Evolutionary conservation across 1,140 invertebrate genomes (phyloP), one percentile per base, ranked within the genome.

Genomic region (Zaprionus gabonicus): DNA sequence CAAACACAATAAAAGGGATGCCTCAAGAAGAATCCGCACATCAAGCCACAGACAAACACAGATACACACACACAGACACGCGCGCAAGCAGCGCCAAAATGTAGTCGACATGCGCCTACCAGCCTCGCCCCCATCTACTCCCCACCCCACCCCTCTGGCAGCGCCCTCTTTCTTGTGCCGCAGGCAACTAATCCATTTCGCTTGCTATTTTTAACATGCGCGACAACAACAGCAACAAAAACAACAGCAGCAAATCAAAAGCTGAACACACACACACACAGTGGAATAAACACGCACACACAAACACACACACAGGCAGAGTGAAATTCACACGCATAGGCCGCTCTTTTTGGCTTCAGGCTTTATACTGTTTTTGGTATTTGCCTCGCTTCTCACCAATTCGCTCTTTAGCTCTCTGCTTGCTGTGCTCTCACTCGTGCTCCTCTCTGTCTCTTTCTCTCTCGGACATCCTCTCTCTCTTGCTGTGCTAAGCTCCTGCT

Each of bases 121-220:
- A 59, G 63, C 71, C 59, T 77, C 72, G 23, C 41, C 28, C 49
- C 34, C 27, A 56, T 31, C 53, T 63, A 55, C 60, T 23, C 58
- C 44, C n/a, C 20, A 36, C 15, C 58, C 46, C 27, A 31, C 31
- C 36, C 49, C 38, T 25, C 66, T 74, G 56, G n/a, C 41, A 46
- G n/a, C 41, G 41, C 70, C 51, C 71, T 55, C 66, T 49, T 58
- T 68, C 36, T 10, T 46, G n/a, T 17, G 46, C 51, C 67, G 64
- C 60, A 57, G 73, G 81, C 67, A 80, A 88, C 78, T 87, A 87
- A 84, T 87, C 83, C 83, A 87, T 87, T 84, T 80, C 84, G 74
- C 78, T 73, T 78, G 83, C 84, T 87, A 88, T 87, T 87, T 87
- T 87, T 88, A 87, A 88, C 84, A 88, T 75, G 84, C 69, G 74